Percentiles rank a stretch among this genome's conserved stretches.
These are phyloP conservation scores for Conops quadrifasciatus DNA, from an alignment of 2,888 invertebrate genomes.

Conservation along the genomic window DNA sequence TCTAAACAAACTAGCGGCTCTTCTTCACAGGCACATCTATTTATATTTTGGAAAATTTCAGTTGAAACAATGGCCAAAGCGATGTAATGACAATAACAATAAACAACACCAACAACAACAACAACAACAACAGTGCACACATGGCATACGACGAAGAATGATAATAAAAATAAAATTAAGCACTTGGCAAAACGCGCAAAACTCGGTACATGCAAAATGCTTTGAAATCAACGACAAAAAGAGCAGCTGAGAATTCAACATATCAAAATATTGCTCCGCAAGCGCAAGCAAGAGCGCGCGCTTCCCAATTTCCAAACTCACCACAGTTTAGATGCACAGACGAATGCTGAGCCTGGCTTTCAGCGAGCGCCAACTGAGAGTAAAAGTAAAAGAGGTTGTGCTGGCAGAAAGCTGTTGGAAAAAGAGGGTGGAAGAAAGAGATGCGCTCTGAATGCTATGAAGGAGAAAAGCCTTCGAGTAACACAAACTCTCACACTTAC, in stretches of 20 bases:
- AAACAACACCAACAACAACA: constrained; percentile 21
- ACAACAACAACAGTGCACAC: constrained; percentile 5
- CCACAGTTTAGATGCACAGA: not conserved
- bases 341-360: not conserved
- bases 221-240: not conserved
- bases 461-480: not conserved
- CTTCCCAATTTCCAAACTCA: constrained; percentile 7
- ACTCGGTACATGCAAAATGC: constrained; percentile 14
- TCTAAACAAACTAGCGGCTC: constrained; percentile 64
- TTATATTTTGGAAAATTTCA: constrained; percentile 62
- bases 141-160: not conserved
- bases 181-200: constrained; percentile 20
- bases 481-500: not conserved
- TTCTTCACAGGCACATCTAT: constrained; percentile 62
- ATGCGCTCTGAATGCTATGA: not conserved
- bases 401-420: not conserved
- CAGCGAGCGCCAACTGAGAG: not conserved
- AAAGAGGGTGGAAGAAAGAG: not conserved
- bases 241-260: constrained; percentile 25
- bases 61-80: constrained; percentile 18
- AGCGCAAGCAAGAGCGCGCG: not conserved
- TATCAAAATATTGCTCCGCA: not conserved
- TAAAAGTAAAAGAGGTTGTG: constrained; percentile 15
- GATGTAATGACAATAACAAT: not conserved
- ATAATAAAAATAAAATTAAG: too few relatives aligned